Conservation (phyloP, 2,797 vertebrate genomes). For the Microchirus variegatus region DNA sequence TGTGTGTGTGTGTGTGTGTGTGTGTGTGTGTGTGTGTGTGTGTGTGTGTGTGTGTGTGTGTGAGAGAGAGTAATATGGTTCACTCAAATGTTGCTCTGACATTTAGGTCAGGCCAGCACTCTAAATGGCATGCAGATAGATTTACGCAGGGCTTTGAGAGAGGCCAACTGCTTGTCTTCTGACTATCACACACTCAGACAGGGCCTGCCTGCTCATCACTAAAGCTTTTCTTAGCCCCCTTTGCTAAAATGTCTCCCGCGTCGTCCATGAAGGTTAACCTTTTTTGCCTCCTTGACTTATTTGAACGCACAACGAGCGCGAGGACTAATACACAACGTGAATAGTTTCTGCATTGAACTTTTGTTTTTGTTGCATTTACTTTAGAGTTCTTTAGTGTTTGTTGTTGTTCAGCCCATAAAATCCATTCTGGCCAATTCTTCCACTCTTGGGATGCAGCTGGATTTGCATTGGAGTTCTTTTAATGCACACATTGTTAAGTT, state of each 20-base stretch:
- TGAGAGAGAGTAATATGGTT: conserved; percentile 50
- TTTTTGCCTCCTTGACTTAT: neutral
- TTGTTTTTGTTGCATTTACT: neutral
- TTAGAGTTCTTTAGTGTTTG: neutral
- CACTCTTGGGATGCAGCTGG: neutral
- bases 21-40: neutral
- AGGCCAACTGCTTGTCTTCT: conserved; percentile 50
- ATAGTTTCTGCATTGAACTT: neutral
- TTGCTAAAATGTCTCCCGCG: neutral
- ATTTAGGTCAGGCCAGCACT: conserved; percentile 68
- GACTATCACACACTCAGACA: conserved; percentile 45
- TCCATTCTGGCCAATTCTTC: conserved; percentile 1
- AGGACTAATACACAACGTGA: neutral
- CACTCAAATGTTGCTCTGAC: conserved; percentile 64
- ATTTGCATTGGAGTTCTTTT: neutral
- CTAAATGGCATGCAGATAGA: conserved; percentile 69
- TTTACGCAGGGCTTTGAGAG: conserved; percentile 61
- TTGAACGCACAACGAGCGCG: neutral
- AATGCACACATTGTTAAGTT: neutral
- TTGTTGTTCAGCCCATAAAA: neutral
- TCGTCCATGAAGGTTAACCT: neutral
- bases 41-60: neutral
- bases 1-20: neutral
- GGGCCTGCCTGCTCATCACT: conserved; percentile 25
- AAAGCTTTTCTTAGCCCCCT: conserved; percentile 32